Evolutionary conservation across 2,797 vertebrate genomes (phyloP), one percentile per base, ranked within the genome.

Genomic region (Eidolon dupreanum): DNA sequence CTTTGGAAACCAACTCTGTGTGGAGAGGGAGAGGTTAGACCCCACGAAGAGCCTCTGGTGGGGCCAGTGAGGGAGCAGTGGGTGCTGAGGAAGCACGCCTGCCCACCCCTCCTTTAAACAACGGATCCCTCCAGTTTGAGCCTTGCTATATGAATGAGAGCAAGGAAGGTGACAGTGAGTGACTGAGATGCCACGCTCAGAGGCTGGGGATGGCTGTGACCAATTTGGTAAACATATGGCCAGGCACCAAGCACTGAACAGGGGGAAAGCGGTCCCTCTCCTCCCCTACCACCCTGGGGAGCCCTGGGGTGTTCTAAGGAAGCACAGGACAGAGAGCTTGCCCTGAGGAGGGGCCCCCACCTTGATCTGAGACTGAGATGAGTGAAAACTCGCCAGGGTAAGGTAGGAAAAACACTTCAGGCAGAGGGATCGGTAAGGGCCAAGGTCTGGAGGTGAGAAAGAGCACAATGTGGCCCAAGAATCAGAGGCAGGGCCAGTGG

Each of bases 171-270:
- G 41, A 66, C 63, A 15, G 9, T 1, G 19, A 38, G 26, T 36
- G n/a, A 49, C 20, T 31, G 41, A 63, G 61, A 87, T 15, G 33
- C 53, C 31, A 13, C 0, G 0, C 31, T 22, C 82, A 55, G 22
- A 77, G 85, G 33, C 49, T 84, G 46, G 63, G 15, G 15, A 75
- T 11, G 8, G 15, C 55, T 2, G 9, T 31, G 51, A 41, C 53
- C 66, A 17, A 8, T 1, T 28, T 7, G 3, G 46, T 33, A 3
- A 59, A 6, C 43, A 3, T 12, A 20, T 0, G 8, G 16, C 46
- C n/a, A 13, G 61, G 55, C 2, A 0, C 24, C 20, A 12, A 2
- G 38, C 55, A 33, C 17, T 0, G 26, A 31, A 22, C 63, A 13
- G 46, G 55, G 49, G 38, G 26, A 51, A 36, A 59, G 15, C 0